Percentiles rank a stretch among this genome's conserved stretches.
Conservation (phyloP, 2,113 vertebrate species). For the Setophaga petechia region DNA sequence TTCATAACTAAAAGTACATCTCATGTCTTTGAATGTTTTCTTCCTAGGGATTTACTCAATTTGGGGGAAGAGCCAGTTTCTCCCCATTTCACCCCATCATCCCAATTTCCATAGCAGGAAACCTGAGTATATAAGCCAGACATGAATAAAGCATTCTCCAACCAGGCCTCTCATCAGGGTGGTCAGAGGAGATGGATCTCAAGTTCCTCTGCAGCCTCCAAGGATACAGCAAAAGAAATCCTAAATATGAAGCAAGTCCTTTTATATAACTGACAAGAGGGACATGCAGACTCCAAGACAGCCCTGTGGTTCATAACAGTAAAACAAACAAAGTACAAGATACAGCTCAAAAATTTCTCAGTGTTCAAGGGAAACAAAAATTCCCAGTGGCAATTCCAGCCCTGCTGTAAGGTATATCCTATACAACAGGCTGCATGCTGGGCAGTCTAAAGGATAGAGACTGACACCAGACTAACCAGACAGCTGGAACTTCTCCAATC, state of each 20-base stretch:
- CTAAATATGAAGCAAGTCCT: background rate
- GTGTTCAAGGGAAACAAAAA: background rate
- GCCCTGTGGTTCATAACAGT: background rate
- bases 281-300: background rate
- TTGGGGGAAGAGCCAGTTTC: background rate
- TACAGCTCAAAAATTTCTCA: background rate
- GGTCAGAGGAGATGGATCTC: background rate
- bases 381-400: background rate
- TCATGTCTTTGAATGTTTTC: background rate
- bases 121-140: background rate
- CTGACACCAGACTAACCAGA: background rate
- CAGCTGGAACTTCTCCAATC: background rate
- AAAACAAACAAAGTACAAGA: background rate
- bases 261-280: background rate
- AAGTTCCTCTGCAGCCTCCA: background rate
- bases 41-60: background rate
- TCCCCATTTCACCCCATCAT: background rate
- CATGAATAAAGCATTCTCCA: background rate
- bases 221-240: background rate
- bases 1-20: background rate
- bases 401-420: background rate
- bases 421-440: background rate
- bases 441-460: background rate
- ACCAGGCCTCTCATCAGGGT: background rate
- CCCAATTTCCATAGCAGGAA: background rate